Conservation (phyloP, 2,797 vertebrate genomes). For the Sebastes cheni region DNA sequence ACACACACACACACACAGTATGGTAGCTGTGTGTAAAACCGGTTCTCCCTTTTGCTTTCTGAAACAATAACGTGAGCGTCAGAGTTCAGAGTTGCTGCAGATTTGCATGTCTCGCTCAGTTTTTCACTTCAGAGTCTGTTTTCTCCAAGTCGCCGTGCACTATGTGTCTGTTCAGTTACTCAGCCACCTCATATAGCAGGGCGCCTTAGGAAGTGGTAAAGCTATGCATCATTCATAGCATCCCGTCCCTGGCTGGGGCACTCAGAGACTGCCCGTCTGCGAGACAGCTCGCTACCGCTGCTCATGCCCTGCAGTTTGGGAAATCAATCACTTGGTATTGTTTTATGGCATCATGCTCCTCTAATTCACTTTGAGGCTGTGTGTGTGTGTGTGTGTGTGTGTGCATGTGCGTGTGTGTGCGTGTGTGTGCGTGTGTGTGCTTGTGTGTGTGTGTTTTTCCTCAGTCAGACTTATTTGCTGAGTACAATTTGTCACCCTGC, state of each 20-base stretch:
- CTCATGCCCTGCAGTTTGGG: conserved; percentile 30
- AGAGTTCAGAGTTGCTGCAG: background rate
- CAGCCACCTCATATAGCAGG: conserved; percentile 31
- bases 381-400: background rate
- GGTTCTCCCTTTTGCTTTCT: conserved; percentile 22
- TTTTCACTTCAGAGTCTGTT: background rate
- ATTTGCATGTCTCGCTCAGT: conserved; percentile 8
- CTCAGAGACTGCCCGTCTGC: conserved; percentile 43
- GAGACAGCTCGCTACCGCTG: conserved; percentile 13
- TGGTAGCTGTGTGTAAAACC: background rate
- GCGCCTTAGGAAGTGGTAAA: conserved; percentile 26
- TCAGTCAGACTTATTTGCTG: conserved; percentile 26
- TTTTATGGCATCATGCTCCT: conserved; percentile 41
- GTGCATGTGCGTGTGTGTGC: background rate
- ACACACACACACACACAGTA: background rate
- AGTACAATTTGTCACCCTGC: conserved; percentile 22
- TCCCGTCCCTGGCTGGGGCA: conserved; percentile 30
- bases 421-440: background rate
- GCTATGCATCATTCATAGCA: conserved; percentile 55
- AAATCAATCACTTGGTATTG: conserved; percentile 52
- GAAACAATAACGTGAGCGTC: background rate
- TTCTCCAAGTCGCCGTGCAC: conserved; percentile 15
- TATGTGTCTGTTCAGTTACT: conserved; percentile 38
- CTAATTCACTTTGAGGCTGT: conserved; percentile 37
- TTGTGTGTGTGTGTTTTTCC: background rate